phyloP scores from a whole-genome alignment of 2,113 vertebrate genomes.

The Dromaius novaehollandiae region DNA sequence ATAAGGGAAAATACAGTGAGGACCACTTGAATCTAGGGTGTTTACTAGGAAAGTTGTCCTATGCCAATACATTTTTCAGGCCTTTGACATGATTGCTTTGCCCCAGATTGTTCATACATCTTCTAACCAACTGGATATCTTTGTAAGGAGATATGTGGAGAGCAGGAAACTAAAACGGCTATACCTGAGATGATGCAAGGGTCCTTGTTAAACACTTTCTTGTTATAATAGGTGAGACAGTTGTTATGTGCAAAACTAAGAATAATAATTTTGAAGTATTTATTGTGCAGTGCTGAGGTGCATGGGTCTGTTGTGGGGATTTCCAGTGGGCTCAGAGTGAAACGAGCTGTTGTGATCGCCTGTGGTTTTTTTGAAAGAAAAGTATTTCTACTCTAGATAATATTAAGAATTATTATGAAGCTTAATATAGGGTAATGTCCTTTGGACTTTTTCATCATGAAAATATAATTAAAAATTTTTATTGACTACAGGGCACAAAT shows the following conservation, averaged over 20 bases:
- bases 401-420: neutral
- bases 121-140: neutral
- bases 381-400: neutral
- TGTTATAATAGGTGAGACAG: neutral
- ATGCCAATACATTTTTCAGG: neutral
- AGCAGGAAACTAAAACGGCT: neutral
- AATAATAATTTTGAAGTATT: neutral
- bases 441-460: neutral
- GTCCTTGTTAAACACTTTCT: neutral
- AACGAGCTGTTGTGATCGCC: neutral
- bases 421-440: neutral
- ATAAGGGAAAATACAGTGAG: neutral
- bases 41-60: neutral
- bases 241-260: neutral
- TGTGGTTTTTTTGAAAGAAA: neutral
- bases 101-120: neutral
- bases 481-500: neutral
- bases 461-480: neutral
- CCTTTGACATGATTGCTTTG: neutral
- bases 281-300: neutral
- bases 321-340: neutral
- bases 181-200: conserved; percentile 20
- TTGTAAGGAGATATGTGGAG: neutral
- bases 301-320: neutral
- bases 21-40: neutral